phyloP scores from a whole-genome alignment of 2,113 vertebrate species.

The Galbula dea region DNA sequence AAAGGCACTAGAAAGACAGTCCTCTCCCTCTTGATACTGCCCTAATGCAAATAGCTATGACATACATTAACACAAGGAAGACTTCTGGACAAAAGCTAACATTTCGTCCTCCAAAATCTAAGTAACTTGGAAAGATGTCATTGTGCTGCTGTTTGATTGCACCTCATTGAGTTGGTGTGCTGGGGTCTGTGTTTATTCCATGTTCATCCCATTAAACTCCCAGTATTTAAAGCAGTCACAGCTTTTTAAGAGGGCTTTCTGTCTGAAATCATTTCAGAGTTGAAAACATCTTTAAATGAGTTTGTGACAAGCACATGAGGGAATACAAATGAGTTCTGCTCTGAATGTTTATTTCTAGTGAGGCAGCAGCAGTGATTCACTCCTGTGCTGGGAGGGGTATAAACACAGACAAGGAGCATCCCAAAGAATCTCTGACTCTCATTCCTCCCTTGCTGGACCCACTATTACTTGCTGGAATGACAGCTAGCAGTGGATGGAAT shows the following conservation, averaged over 20 bases:
- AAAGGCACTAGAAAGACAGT: not conserved
- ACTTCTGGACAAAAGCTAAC: not conserved
- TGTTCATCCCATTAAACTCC: not conserved
- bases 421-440: not conserved
- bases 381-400: not conserved
- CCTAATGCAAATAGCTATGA: not conserved
- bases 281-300: conserved; percentile 5
- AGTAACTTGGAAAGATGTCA: not conserved
- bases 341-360: not conserved
- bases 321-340: not conserved
- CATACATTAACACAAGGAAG: not conserved
- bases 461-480: not conserved
- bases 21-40: not conserved
- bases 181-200: not conserved
- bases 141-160: not conserved
- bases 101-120: conserved; percentile 1
- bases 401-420: conserved; percentile 7
- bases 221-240: not conserved
- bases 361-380: not conserved
- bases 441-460: not conserved
- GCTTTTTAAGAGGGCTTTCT: not conserved
- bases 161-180: not conserved
- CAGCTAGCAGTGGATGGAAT: not conserved
- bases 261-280: not conserved
- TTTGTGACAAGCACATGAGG: not conserved